Percentiles rank a stretch among this genome's conserved stretches.
Conservation (phyloP, 64 coral and sea anemone species). For the Dendronephthya gigantea region DNA sequence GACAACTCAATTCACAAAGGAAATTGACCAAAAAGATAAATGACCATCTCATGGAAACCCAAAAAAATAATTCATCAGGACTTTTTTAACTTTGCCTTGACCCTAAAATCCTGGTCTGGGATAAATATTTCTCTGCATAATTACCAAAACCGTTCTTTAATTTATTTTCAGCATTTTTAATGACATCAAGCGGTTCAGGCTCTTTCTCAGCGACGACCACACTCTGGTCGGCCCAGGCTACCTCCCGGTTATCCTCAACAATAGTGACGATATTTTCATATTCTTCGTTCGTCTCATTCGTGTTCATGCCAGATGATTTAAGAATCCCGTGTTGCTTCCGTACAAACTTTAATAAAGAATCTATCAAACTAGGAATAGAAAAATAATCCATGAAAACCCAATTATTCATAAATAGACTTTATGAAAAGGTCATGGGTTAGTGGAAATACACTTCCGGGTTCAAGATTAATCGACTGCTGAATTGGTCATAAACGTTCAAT, state of each 20-base stretch:
- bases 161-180: neutral
- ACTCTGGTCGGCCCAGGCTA: conserved; percentile 16
- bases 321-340: neutral
- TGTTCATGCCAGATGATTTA: neutral
- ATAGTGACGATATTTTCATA: neutral
- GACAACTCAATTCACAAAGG: no score
- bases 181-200: neutral
- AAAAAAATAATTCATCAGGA: no score
- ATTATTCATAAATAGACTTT: no score
- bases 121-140: neutral
- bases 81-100: no score
- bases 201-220: neutral
- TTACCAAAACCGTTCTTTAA: neutral
- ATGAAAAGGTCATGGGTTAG: no score
- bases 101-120: no score
- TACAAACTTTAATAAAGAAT: neutral
- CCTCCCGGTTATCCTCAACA: conserved; percentile 11
- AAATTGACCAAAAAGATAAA: no score
- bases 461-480: no score
- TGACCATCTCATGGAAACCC: no score
- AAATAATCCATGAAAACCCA: no score
- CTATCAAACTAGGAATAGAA: neutral
- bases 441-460: no score
- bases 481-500: no score
- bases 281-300: neutral